Percentiles rank a stretch among this genome's conserved stretches.
Evolutionary conservation across 1,140 invertebrate species (phyloP).

Genomic region (Phthorimaea operculella): DNA sequence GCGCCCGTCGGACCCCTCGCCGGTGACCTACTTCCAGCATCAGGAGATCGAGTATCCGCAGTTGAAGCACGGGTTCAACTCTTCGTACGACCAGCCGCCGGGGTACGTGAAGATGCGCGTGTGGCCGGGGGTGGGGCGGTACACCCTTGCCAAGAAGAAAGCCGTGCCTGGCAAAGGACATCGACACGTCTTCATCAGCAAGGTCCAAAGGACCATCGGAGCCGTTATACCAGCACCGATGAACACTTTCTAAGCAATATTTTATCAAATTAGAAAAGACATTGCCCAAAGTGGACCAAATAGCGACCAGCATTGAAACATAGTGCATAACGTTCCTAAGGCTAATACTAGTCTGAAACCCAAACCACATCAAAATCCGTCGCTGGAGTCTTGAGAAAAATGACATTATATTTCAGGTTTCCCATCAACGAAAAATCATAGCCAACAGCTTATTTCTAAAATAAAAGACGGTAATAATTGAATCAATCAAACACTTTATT

Average conservation of each 20-base stretch:
- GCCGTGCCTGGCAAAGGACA: slow-evolving; percentile 43
- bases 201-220: slow-evolving; percentile 44
- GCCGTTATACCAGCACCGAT: slow-evolving; percentile 39
- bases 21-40: slow-evolving; percentile 23
- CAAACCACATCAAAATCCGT: too few relatives aligned
- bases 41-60: slow-evolving; percentile 24
- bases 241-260: slow-evolving; percentile 43
- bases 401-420: too few relatives aligned
- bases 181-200: slow-evolving; percentile 48
- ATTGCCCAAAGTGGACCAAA: too few relatives aligned
- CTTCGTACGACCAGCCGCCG: slow-evolving; percentile 45
- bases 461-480: too few relatives aligned
- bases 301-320: too few relatives aligned
- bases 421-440: too few relatives aligned
- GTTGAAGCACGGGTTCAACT: slow-evolving; percentile 45
- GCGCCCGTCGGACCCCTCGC: slow-evolving; percentile 37
- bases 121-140: slow-evolving; percentile 52
- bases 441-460: too few relatives aligned
- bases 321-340: too few relatives aligned
- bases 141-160: slow-evolving; percentile 24
- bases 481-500: too few relatives aligned
- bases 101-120: slow-evolving; percentile 40
- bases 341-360: too few relatives aligned
- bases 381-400: too few relatives aligned
- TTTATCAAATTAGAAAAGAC: too few relatives aligned